Base-by-base conservation (phyloP, 2,797 vertebrate species). In the Capromys pilorides region DNA sequence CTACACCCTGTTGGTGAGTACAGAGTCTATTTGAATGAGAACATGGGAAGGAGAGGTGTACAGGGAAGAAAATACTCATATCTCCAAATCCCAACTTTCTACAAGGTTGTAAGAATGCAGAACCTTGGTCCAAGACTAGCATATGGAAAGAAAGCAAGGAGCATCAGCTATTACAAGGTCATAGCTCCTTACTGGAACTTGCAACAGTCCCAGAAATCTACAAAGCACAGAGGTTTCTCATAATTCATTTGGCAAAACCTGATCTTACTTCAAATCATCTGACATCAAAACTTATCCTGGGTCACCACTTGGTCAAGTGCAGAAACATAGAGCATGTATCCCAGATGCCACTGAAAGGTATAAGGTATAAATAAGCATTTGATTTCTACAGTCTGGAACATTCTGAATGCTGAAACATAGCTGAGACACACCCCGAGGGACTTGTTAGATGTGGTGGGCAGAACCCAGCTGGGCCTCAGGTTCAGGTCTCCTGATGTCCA, bases 171-270 rank as follows among this genome's bases (percentile, higher is more conserved):
- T 49, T 26, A 22, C 1, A 36, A 8, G 24, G n/a, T 83, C 51
- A 41, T 28, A 71, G 2, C 75, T 79, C 67, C 71, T 93, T 86
- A n/a, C 36, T 66, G n/a, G 67, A 94, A 92, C 69, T 93, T 88
- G 79, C 61, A 62, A 83, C 88, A 62, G 11, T 95, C 67, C 86
- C 66, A 62, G 78, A 91, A 64, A 6, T 95, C 73, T 83, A 78
- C 83, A 94, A 94, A 49, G 8, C 26, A 57, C 39, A 33, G 64
- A 88, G 8, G 13, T 64, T 90, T 94, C 84, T 91, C 73, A 49
- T 86, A 67, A 86, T 62, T 92, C 36, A 79, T 88, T 89, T 91
- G 78, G 57, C 62, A 96, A 75, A 93, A 80, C 62, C 73, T 93
- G 85, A 93, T 81, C 67, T 93, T 73, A 54, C 39, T 33, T 88